Base-by-base conservation (phyloP, 2,113 vertebrate species). In the Dicentrarchus labrax region DNA sequence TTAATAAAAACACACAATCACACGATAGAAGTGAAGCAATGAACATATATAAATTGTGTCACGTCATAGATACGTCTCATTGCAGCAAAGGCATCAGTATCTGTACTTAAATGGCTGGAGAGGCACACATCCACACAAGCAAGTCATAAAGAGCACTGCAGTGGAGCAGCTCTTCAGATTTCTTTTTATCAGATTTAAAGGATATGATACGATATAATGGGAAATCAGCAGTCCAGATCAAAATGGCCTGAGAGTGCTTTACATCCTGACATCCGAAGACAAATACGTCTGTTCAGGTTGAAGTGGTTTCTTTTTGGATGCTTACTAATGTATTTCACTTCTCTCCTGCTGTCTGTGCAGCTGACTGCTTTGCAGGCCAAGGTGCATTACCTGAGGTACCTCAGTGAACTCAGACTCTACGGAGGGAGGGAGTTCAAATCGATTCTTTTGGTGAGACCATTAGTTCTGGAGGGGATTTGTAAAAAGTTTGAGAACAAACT, bases 381-480 rank as follows among this genome's bases (percentile, higher is more conserved):
- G 96, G 97, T 99, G 87, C 97, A 99, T 94, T 99, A 99, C 94
- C 95, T 99, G 80, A 97, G 98, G 95, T 99, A 99, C 92, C 97
- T 99, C 94, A 98, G 98, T 87, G 98, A 99, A 85, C 95, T 99
- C 53, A 94, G 97, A 78, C 94, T 99, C 38, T 99, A 99, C 13
- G 98, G 98, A 82, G 98, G 98, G 56, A 96, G 97, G 75, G 97
- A 98, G 88, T 99, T 99, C 94, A 97, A 96, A 91, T 97, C 97
- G 62, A 97, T 96, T 17, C 94, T 99, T 78, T 88, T 99, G 96
- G 98, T 99, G 96, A 96, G 93, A 86, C 3, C 7, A 5, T 76
- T 76, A 24, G 43, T 48, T 51, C 51, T 22, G 4, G 4, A 51
- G 48, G 16, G 22, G 24, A 43, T 4, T 56, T n/a, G 12, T 30